These are phyloP conservation scores for Abramis brama DNA, from an alignment of 2,113 vertebrate species.

Conservation along the genomic window DNA sequence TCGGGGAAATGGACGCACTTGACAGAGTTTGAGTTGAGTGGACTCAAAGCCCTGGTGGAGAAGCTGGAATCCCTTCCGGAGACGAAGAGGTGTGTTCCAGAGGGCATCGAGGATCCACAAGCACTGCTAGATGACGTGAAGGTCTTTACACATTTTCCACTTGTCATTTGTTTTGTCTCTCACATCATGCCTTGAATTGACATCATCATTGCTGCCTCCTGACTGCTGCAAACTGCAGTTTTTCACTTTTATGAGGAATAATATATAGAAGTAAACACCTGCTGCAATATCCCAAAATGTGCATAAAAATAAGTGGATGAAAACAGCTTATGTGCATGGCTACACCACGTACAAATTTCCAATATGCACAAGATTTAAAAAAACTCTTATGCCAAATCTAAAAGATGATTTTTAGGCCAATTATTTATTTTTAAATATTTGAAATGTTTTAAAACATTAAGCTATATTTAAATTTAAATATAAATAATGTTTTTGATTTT, in stretches of 20 bases:
- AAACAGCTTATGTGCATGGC: no score
- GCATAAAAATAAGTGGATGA: no score
- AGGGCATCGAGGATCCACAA: conserved; percentile 89
- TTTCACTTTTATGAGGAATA: background rate
- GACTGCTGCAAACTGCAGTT: background rate
- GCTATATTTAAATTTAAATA: no score
- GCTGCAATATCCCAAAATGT: no score
- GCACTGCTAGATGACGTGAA: conserved; percentile 92
- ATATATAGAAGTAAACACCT: background rate
- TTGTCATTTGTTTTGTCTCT: background rate
- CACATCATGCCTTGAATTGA: background rate
- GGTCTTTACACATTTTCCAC: conserved; percentile 69
- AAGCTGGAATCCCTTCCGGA: conserved; percentile 95
- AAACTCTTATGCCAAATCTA: no score
- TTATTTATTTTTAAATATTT: no score
- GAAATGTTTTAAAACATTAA: no score
- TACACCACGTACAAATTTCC: no score
- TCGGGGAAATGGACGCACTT: conserved; percentile 87
- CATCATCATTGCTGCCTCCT: background rate
- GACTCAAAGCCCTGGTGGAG: conserved; percentile 90
- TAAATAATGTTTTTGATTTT: no score
- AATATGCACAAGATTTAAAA: no score
- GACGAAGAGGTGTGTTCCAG: conserved; percentile 91
- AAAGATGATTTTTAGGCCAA: no score
- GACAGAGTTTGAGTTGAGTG: conserved; percentile 92